Percentiles rank a stretch among this genome's conserved stretches.
phyloP scores from a whole-genome alignment of 2,797 vertebrate species.

The Xenopus petersii region DNA sequence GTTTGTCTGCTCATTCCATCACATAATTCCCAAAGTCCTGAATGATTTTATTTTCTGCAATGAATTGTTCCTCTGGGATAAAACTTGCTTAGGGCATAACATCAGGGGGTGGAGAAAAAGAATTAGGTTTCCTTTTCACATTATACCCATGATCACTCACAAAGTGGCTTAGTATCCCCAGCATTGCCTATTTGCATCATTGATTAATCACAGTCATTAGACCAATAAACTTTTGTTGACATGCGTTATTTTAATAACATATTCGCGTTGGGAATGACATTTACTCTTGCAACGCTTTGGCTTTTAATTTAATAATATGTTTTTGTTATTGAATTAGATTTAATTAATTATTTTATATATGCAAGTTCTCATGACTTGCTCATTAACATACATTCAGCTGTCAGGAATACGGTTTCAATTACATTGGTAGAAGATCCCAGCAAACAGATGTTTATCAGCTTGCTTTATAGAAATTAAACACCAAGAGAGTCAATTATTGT shows the following conservation, averaged over 20 bases:
- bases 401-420: slow-evolving; percentile 29
- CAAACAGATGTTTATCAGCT: slow-evolving; percentile 13
- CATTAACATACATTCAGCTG: slow-evolving; percentile 12
- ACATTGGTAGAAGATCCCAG: neutral
- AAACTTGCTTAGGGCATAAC: slow-evolving; percentile 36
- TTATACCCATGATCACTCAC: slow-evolving; percentile 27
- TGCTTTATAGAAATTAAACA: no score
- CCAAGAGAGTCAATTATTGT: no score
- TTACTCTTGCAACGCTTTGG: slow-evolving; percentile 10
- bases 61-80: slow-evolving; percentile 30
- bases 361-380: slow-evolving; percentile 5
- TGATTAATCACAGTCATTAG: slow-evolving; percentile 42
- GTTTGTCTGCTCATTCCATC: slow-evolving; percentile 31
- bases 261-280: neutral
- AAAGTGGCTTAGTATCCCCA: slow-evolving; percentile 22
- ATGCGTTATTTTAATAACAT: slow-evolving; percentile 26
- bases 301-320: slow-evolving; percentile 21
- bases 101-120: slow-evolving; percentile 35
- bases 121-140: slow-evolving; percentile 29
- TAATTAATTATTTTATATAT: slow-evolving; percentile 20
- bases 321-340: slow-evolving; percentile 13
- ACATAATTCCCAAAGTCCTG: slow-evolving; percentile 36
- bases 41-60: slow-evolving; percentile 39
- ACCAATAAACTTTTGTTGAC: slow-evolving; percentile 33
- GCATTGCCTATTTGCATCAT: slow-evolving; percentile 12